Evolutionary conservation across 30 jellyfish, hydroid and myxozoan genomes (phyloP), one percentile per base, ranked within the genome.

Genomic region (Pelagia noctiluca): DNA sequence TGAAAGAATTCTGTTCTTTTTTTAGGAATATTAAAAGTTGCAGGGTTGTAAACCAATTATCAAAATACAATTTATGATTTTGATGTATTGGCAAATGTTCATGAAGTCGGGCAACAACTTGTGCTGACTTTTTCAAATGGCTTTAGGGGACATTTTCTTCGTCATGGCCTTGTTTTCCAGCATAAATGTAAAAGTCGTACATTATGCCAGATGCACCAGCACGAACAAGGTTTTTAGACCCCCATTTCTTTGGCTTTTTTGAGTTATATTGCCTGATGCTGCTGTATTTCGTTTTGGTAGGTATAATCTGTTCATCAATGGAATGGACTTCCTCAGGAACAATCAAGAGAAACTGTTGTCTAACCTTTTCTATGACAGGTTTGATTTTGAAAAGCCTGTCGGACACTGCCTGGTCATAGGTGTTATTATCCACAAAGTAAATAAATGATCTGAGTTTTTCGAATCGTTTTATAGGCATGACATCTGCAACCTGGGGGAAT

Each of bases 61-160:
- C n/a, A n/a, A n/a, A n/a, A n/a, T n/a, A n/a, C n/a, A n/a, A n/a
- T n/a, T 79, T 79, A 63, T 88, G 90, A 23, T 70, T 35, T 21
- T 36, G 46, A 42, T 79, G 47, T 7, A 47, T 50, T 4, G 96
- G 96, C 37, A 88, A 68, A 42, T 88, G 16, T 32, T 48, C 62
- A 57, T 90, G 80, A 3, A 88, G 30, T 18, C 78, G 38, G 63
- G 95, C 95, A 64, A 88, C 84, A 19, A 78, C 96, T 16, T 78
- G 82, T 0, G 94, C 96, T 49, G 93, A 62, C 50, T 88, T 88
- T 53, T 88, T 94, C 2, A 78, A 62, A 35, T 36, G 57, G 21
- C 75, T 19, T 19, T 13, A 80, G 22, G 3, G 35, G 1, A 37
- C 16, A 33, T 18, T 7, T 2, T 23, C 21, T 12, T 78, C 88